Evolutionary conservation across 1,140 invertebrate species (phyloP).

Genomic region (Heliconius hewitsoni): DNA sequence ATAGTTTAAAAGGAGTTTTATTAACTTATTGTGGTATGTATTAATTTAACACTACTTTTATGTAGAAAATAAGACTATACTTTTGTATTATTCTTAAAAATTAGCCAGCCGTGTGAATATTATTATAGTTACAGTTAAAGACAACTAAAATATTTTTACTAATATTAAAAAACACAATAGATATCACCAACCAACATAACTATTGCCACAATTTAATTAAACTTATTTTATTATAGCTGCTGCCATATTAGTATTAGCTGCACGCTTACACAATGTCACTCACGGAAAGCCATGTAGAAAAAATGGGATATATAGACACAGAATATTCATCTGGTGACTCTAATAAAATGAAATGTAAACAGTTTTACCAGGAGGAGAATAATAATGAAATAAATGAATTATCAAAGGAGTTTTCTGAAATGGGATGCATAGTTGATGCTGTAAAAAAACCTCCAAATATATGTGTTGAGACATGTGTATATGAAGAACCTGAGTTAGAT

Average conservation of each 20-base stretch:
- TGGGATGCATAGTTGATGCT: constrained; percentile 75
- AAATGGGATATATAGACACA: constrained; percentile 50
- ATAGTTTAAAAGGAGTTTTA: constrained; percentile 17
- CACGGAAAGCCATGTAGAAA: constrained; percentile 56
- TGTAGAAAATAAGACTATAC: not conserved
- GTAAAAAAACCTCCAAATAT: constrained; percentile 69
- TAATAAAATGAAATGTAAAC: constrained; percentile 65
- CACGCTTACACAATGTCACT: constrained; percentile 69
- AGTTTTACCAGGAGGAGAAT: constrained; percentile 72
- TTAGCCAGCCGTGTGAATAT: not conserved
- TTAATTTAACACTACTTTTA: not conserved
- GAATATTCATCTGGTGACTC: constrained; percentile 66
- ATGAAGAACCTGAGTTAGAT: constrained; percentile 58
- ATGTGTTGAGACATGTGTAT: constrained; percentile 69
- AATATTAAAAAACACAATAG: not conserved
- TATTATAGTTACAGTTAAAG: not conserved
- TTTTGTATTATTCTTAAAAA: not conserved
- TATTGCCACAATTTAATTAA: constrained; percentile 6
- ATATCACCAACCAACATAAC: not conserved
- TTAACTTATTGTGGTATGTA: constrained; percentile 3
- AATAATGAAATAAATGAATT: constrained; percentile 77
- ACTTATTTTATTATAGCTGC: constrained; percentile 46
- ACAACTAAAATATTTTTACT: not conserved
- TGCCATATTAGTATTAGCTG: constrained; percentile 37
- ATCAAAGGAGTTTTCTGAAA: constrained; percentile 69